These are phyloP conservation scores for Drosophila neocordata DNA, from an alignment of 1,140 invertebrate species.

Conservation along the genomic window DNA sequence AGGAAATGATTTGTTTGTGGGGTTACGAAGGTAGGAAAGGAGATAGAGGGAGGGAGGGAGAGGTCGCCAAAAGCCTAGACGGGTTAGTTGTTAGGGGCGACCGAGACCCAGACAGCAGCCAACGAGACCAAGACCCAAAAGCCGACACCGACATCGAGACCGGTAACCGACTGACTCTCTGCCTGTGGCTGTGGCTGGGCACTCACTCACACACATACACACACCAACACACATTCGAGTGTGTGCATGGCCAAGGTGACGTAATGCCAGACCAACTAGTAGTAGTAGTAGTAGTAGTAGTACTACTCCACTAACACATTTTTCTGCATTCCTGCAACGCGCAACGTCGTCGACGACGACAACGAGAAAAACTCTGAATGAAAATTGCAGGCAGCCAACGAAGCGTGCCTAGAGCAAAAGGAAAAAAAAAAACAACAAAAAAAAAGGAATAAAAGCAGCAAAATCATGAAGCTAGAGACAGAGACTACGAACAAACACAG, in stretches of 20 bases:
- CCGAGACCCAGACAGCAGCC: slow-evolving; percentile 54
- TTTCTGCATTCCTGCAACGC: slow-evolving; percentile 80
- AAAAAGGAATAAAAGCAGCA: slow-evolving; percentile 15
- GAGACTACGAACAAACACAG: slow-evolving; percentile 35
- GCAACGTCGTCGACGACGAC: slow-evolving; percentile 32
- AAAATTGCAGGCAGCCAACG: slow-evolving; percentile 68
- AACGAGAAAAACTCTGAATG: slow-evolving; percentile 73
- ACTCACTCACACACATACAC: slow-evolving; percentile 19
- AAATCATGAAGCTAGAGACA: slow-evolving; percentile 47
- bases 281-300: slow-evolving; percentile 5
- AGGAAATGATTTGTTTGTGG: too few species aligned
- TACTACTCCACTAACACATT: slow-evolving; percentile 83
- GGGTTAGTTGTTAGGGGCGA: slow-evolving; percentile 45
- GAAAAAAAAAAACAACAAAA: slow-evolving; percentile 20
- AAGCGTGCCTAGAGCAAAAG: slow-evolving; percentile 66
- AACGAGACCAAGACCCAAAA: slow-evolving; percentile 22
- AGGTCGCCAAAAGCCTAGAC: slow-evolving; percentile 1
- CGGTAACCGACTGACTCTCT: slow-evolving; percentile 21
- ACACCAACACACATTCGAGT: slow-evolving; percentile 29
- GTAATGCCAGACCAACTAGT: slow-evolving; percentile 65
- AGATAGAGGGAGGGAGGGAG: background rate
- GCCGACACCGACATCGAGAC: slow-evolving; percentile 7
- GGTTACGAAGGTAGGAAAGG: background rate
- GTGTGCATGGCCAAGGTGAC: slow-evolving; percentile 64
- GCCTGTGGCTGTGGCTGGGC: slow-evolving; percentile 6